These are phyloP conservation scores for Daboia siamensis DNA, from an alignment of 2,113 vertebrate species.

Conservation along the genomic window DNA sequence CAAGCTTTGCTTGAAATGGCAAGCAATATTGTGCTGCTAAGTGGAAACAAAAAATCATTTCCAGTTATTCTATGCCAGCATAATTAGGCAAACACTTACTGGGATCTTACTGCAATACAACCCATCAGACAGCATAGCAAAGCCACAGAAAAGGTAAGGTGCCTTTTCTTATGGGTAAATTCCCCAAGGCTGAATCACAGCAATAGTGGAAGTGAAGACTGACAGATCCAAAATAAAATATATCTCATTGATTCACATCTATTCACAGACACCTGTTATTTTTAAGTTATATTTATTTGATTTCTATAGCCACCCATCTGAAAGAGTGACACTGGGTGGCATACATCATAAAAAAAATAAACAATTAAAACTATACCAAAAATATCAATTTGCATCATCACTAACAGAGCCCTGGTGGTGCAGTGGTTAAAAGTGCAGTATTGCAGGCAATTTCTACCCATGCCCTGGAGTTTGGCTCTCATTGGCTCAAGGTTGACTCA, in stretches of 20 bases:
- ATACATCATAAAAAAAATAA: background rate
- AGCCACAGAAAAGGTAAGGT: background rate
- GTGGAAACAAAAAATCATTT: slow-evolving; percentile 13
- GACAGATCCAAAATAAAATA: background rate
- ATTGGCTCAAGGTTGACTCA: background rate
- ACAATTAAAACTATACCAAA: background rate
- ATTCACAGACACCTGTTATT: background rate
- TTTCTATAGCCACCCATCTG: background rate
- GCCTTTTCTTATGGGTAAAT: background rate
- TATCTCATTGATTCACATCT: background rate
- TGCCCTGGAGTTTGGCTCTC: background rate
- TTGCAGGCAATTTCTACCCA: background rate
- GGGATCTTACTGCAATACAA: background rate
- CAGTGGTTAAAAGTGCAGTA: background rate
- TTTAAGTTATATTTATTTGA: background rate
- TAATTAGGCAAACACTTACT: slow-evolving; percentile 8
- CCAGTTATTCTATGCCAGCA: background rate
- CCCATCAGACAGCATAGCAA: background rate
- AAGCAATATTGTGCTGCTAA: background rate
- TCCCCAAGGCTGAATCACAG: background rate
- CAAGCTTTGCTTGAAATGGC: rapidly evolving
- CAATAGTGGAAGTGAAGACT: background rate
- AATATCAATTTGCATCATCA: background rate
- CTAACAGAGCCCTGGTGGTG: background rate
- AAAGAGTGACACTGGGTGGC: background rate